A percentile compares a stretch with the other conserved stretches of the same genome.
These are phyloP conservation scores for Bambusicola thoracicus DNA, from an alignment of 2,113 vertebrate species.

Conservation along the genomic window DNA sequence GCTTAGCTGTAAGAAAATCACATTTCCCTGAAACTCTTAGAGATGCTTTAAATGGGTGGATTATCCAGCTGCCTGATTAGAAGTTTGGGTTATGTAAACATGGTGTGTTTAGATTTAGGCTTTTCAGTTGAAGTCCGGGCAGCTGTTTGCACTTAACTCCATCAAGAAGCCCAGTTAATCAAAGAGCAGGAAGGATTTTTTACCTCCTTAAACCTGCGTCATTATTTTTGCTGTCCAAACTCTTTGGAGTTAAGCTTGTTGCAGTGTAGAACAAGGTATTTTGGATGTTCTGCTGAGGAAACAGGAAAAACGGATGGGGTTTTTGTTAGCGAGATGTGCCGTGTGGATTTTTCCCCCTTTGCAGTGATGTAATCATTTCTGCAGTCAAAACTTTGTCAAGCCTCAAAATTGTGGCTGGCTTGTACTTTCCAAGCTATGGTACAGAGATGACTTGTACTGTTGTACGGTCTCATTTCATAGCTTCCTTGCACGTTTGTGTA, in stretches of 20 bases:
- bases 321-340: conserved; percentile 62
- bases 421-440: conserved; percentile 54
- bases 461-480: conserved; percentile 39
- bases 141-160: conserved; percentile 86
- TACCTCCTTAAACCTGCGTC: conserved; percentile 77
- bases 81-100: conserved; percentile 86
- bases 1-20: conserved; percentile 79
- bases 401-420: conserved; percentile 51
- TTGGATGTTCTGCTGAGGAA: conserved; percentile 67
- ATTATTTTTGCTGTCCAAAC: conserved; percentile 77
- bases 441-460: conserved; percentile 39
- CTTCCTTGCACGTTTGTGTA: conserved; percentile 54
- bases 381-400: conserved; percentile 58
- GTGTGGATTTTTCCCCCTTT: conserved; percentile 39
- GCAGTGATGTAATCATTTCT: conserved; percentile 68
- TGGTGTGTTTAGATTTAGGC: conserved; percentile 82
- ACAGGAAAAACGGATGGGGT: conserved; percentile 36
- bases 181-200: conserved; percentile 82
- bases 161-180: conserved; percentile 82
- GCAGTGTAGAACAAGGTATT: conserved; percentile 62
- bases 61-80: conserved; percentile 85
- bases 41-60: conserved; percentile 82
- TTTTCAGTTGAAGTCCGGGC: conserved; percentile 81
- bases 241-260: conserved; percentile 71
- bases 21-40: conserved; percentile 82